Conservation (phyloP, 2,113 vertebrate species). For the Aviceda subcristata region DNA sequence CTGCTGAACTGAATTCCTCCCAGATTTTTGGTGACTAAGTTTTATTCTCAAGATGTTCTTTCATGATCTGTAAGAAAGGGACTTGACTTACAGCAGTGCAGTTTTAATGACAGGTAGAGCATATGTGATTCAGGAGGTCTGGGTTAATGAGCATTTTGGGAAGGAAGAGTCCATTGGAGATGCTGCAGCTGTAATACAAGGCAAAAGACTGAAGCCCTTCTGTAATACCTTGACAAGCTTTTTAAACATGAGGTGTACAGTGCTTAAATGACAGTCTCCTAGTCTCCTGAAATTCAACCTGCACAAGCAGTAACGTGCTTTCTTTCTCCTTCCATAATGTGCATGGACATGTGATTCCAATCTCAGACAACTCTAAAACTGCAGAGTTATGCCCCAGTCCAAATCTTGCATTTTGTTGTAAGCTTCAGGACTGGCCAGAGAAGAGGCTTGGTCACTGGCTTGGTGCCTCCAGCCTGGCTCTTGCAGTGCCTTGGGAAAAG, state of each 20-base stretch:
- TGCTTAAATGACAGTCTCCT: neutral
- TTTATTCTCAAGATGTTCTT: neutral
- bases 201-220: neutral
- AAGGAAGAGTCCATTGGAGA: neutral
- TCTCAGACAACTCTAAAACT: neutral
- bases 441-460: neutral
- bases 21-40: neutral
- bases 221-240: neutral
- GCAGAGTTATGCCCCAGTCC: neutral
- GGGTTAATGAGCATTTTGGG: neutral
- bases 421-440: neutral
- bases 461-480: neutral
- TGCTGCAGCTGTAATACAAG: neutral
- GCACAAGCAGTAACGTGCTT: neutral
- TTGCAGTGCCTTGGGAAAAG: neutral
- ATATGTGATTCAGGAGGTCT: neutral
- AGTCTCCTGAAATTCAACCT: neutral
- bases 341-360: neutral
- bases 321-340: neutral
- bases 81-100: neutral
- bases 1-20: neutral
- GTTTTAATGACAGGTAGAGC: neutral
- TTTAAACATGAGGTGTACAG: neutral
- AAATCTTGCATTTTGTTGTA: neutral
- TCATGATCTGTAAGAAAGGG: neutral